Evolutionary conservation across 1,140 invertebrate species (phyloP).

Genomic region (Diachasma alloeum): DNA sequence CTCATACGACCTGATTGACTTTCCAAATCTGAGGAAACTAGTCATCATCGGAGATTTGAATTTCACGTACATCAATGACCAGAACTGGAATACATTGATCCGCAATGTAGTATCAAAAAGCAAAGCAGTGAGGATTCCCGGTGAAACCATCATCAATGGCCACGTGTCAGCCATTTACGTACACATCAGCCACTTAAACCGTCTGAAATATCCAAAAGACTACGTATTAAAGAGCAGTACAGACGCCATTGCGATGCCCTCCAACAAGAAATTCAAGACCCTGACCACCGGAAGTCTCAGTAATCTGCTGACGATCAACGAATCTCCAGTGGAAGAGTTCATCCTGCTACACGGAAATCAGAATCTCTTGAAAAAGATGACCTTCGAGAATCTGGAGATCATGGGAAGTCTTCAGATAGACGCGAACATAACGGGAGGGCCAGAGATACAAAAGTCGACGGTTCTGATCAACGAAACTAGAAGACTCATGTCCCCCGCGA

Average conservation of each 20-base stretch:
- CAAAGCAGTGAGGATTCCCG: slow-evolving; percentile 34
- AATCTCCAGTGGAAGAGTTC: slow-evolving; percentile 42
- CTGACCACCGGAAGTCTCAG: slow-evolving; percentile 28
- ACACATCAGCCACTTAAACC: slow-evolving; percentile 36
- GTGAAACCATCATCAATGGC: slow-evolving; percentile 38
- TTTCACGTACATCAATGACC: slow-evolving; percentile 35
- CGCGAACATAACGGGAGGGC: slow-evolving; percentile 37
- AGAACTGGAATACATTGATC: slow-evolving; percentile 43
- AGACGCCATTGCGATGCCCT: slow-evolving; percentile 22
- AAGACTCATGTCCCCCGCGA: slow-evolving; percentile 26
- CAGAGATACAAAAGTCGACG: neutral
- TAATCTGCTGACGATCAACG: slow-evolving; percentile 41
- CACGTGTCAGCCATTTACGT: slow-evolving; percentile 38
- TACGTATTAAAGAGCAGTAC: slow-evolving; percentile 33
- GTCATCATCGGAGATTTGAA: slow-evolving; percentile 38
- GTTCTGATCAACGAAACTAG: slow-evolving; percentile 35
- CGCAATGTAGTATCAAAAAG: slow-evolving; percentile 45
- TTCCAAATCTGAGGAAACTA: slow-evolving; percentile 41
- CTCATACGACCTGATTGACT: slow-evolving; percentile 33
- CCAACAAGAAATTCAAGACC: slow-evolving; percentile 40
- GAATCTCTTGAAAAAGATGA: slow-evolving; percentile 38
- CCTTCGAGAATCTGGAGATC: slow-evolving; percentile 47
- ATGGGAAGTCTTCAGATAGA: slow-evolving; percentile 44
- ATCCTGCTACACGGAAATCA: slow-evolving; percentile 37
- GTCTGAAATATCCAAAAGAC: slow-evolving; percentile 43